phyloP scores from a whole-genome alignment of 2,113 vertebrate genomes.

The Paradisaea rubra region DNA sequence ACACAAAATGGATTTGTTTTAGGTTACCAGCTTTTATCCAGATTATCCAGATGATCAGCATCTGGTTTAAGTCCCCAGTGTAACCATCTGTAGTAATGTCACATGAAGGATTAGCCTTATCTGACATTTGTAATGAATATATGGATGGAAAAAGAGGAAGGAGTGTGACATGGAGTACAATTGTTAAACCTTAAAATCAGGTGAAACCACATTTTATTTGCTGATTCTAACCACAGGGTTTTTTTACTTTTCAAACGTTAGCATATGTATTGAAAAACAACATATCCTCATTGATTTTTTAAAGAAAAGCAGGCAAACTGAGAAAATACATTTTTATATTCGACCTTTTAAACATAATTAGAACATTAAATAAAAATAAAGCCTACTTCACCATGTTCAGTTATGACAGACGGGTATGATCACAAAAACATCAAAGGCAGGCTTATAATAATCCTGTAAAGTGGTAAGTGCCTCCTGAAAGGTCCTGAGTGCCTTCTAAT shows the following conservation, averaged over 20 bases:
- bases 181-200: neutral
- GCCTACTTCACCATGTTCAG: neutral
- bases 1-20: constrained; percentile 59
- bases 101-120: constrained; percentile 63
- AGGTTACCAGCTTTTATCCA: constrained; percentile 58
- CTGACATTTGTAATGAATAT: constrained; percentile 58
- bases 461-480: constrained; percentile 29
- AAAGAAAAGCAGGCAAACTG: neutral
- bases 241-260: neutral
- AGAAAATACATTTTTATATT: neutral
- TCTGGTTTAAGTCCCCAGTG: constrained; percentile 46
- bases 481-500: constrained; percentile 35
- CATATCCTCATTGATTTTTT: neutral
- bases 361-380: constrained; percentile 36
- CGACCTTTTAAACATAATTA: constrained; percentile 5
- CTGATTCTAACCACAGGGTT: neutral
- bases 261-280: neutral
- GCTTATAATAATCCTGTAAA: constrained; percentile 48
- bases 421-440: constrained; percentile 46
- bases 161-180: neutral
- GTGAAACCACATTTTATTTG: neutral
- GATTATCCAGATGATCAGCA: constrained; percentile 61
- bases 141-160: neutral
- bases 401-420: constrained; percentile 44
- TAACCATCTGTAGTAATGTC: constrained; percentile 56